Evolutionary conservation across 1,140 invertebrate species (phyloP), one percentile per base, ranked within the genome.

Genomic region (Drosophila setifemur): DNA sequence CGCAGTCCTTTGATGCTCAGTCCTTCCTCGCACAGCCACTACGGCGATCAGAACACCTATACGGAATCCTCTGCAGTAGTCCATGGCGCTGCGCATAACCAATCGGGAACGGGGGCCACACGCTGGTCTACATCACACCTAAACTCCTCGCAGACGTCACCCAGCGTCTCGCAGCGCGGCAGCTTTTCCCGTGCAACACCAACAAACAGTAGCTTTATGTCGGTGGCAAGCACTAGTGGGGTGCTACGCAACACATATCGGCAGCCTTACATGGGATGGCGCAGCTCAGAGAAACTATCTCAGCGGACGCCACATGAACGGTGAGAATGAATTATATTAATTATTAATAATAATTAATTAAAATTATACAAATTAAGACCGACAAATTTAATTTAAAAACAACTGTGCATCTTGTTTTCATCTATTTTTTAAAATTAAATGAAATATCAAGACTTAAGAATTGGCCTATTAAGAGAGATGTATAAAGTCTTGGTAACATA

Each of bases 241-340:
- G 74, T 78, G 3, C 70, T 89, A 14, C 52, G 90, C 9, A 90
- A 88, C 52, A 94, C 92, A 91, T 93, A 94, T 73, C 91, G 94
- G 6, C 95, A 96, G 90, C 96, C 96, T 6, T 97, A 97, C 90
- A 92, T 97, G 21, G 96, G 96, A 45, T 97, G 96, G 96, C 92
- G 96, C 68, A 97, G 96, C 55, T 96, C 97, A 82, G 96, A 97
- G 90, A 93, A 96, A 26, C 58, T 90, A 2, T 91, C 93, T 37
- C 94, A 94, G 54, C 95, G 23, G 66, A 96, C 96, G 6, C 96
- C 96, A 21, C 95, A 96, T 49, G 96, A 97, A 92, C 93, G 96
- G 92, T 93, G 44, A 73, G 73, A 55, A 1, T 18, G 18, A 2
- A 37, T 8, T n/a, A n/a, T n/a, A n/a, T n/a, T n/a, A n/a, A n/a